A percentile compares a stretch with the other conserved stretches of the same genome.
These are phyloP conservation scores for Chrysotoxum bicinctum DNA, from an alignment of 2,888 invertebrate genomes.

Conservation along the genomic window DNA sequence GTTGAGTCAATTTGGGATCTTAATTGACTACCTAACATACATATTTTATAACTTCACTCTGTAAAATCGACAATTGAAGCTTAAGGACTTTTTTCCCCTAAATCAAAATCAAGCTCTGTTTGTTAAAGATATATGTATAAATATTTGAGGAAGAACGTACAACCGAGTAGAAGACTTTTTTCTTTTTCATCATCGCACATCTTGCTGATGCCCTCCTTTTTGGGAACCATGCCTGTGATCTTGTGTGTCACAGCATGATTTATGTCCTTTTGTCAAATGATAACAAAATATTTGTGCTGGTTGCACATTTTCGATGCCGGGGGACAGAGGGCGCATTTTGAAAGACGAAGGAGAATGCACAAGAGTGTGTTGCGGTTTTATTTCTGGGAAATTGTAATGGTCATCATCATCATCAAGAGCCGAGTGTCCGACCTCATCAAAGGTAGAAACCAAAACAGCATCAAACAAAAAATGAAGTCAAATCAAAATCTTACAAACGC, in stretches of 20 bases:
- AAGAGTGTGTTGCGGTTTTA: constrained; percentile 19
- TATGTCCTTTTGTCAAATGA: constrained; percentile 72
- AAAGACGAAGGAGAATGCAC: constrained; percentile 25
- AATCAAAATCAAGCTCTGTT: no score
- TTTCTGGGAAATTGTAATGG: constrained; percentile 69
- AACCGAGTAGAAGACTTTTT: background rate
- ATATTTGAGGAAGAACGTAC: background rate
- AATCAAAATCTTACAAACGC: constrained; percentile 41
- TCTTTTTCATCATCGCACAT: constrained; percentile 19
- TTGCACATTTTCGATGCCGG: constrained; percentile 48
- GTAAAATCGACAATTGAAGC: no score
- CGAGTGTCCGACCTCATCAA: constrained; percentile 64
- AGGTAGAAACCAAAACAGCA: constrained; percentile 40
- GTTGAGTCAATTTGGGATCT: no score
- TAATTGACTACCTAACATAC: no score
- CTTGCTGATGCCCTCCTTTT: constrained; percentile 51
- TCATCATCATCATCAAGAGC: constrained; percentile 57
- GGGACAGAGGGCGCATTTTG: background rate
- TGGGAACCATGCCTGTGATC: constrained; percentile 65
- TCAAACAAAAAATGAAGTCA: background rate
- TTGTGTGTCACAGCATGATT: constrained; percentile 72
- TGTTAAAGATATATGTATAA: no score
- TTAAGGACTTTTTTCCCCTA: no score
- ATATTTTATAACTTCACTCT: no score
- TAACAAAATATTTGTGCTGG: constrained; percentile 70